These are phyloP conservation scores for Chrysolina haemoptera DNA, from an alignment of 2,888 invertebrate genomes.

Conservation along the genomic window DNA sequence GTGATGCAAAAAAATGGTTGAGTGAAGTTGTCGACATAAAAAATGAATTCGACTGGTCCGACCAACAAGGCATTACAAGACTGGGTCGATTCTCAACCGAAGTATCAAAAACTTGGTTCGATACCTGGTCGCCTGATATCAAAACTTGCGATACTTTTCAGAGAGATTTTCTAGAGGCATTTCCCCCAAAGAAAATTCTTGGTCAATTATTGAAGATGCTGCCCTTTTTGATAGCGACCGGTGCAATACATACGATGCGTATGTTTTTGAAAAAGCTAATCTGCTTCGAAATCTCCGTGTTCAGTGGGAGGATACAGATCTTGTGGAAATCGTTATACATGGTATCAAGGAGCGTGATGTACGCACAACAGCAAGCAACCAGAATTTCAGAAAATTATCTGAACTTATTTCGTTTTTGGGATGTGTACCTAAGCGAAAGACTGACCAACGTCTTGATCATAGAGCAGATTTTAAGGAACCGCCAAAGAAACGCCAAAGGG, in stretches of 20 bases:
- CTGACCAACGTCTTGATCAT: no score
- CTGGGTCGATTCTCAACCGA: constrained; percentile 42
- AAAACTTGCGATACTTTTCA: constrained; percentile 49
- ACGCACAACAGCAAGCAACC: no score
- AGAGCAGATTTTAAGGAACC: no score
- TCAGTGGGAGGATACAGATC: constrained; percentile 49
- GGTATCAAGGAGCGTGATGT: no score
- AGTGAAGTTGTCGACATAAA: constrained; percentile 40
- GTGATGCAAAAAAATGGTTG: constrained; percentile 45
- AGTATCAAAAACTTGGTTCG: constrained; percentile 42
- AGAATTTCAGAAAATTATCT: no score
- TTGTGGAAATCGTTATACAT: constrained; percentile 44
- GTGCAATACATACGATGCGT: constrained; percentile 49
- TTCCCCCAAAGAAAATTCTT: constrained; percentile 40
- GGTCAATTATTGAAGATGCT: constrained; percentile 48
- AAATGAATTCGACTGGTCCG: constrained; percentile 45
- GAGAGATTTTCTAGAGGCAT: constrained; percentile 52
- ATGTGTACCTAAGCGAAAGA: no score
- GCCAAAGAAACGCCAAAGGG: constrained; percentile 39
- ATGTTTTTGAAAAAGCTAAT: constrained; percentile 50
- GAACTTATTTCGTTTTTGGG: no score
- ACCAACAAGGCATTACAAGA: constrained; percentile 39
- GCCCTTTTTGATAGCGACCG: constrained; percentile 42
- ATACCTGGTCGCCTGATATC: constrained; percentile 45
- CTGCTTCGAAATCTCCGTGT: constrained; percentile 50